phyloP scores from a whole-genome alignment of 2,888 invertebrate genomes.

The Agelastica alni region DNA sequence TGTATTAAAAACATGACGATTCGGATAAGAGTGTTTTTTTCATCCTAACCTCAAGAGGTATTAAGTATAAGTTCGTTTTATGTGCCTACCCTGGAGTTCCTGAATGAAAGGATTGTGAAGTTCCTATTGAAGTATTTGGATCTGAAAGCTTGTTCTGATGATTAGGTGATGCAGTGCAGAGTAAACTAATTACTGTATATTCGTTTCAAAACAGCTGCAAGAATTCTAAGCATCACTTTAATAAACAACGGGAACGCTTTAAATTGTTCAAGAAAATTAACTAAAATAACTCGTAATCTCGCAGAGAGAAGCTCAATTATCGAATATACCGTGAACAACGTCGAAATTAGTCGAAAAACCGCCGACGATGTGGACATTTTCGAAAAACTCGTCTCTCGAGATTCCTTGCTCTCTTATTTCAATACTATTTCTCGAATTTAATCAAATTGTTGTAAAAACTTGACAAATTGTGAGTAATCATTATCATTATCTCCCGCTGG shows the following conservation, averaged over 20 bases:
- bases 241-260: neutral
- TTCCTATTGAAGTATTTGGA: too few species aligned
- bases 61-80: too few species aligned
- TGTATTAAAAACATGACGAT: too few species aligned
- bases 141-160: too few species aligned
- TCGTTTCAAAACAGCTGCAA: too few species aligned
- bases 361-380: slow-evolving; percentile 1
- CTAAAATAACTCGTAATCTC: slow-evolving; percentile 1
- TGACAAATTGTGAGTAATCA: slow-evolving; percentile 29
- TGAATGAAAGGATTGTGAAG: too few species aligned
- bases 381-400: slow-evolving; percentile 15
- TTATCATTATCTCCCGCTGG: slow-evolving; percentile 25
- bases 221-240: slow-evolving; percentile 2
- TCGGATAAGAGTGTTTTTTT: too few species aligned
- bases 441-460: slow-evolving; percentile 27
- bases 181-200: too few species aligned
- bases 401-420: slow-evolving; percentile 8
- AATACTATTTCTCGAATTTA: slow-evolving; percentile 20
- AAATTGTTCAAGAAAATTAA: slow-evolving; percentile 1
- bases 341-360: slow-evolving; percentile 10
- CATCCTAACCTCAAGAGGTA: too few species aligned
- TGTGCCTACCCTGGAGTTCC: too few species aligned
- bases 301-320: slow-evolving; percentile 1
- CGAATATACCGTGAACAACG: neutral
- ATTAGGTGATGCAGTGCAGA: too few species aligned